Evolutionary conservation across 2,113 vertebrate species (phyloP).

Genomic region (Dunckerocampus dactyliophorus): DNA sequence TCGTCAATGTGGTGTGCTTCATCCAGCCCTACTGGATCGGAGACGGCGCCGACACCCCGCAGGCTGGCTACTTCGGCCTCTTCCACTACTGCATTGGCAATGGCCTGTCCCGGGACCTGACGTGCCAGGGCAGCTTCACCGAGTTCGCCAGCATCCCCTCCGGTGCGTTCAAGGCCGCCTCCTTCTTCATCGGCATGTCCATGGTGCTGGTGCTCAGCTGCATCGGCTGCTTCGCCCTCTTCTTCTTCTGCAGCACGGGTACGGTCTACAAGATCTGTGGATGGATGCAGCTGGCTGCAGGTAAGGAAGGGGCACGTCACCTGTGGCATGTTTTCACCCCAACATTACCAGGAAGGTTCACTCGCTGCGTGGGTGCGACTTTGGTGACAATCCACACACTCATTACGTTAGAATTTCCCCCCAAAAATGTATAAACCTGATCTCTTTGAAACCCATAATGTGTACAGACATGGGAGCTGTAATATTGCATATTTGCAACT

Average conservation of each 20-base stretch:
- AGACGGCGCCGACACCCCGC: slow-evolving; percentile 92
- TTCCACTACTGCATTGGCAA: slow-evolving; percentile 98
- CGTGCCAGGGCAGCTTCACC: slow-evolving; percentile 92
- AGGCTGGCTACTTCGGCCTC: slow-evolving; percentile 96
- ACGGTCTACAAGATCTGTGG: slow-evolving; percentile 99
- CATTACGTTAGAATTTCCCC: no score
- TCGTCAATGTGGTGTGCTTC: slow-evolving; percentile 98
- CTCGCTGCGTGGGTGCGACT: no score
- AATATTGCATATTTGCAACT: no score
- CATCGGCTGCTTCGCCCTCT: slow-evolving; percentile 93
- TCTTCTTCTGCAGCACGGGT: slow-evolving; percentile 99
- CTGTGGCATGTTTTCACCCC: no score
- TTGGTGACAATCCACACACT: no score
- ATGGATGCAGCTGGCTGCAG: slow-evolving; percentile 98
- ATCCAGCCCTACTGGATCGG: slow-evolving; percentile 99
- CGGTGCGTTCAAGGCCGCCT: slow-evolving; percentile 95
- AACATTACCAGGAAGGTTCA: neutral
- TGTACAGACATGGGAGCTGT: no score
- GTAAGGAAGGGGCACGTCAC: slow-evolving; percentile 66
- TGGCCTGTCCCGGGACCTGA: slow-evolving; percentile 90
- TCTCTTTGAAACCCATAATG: no score
- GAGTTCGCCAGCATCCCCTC: slow-evolving; percentile 95
- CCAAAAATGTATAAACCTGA: no score
- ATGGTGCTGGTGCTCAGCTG: slow-evolving; percentile 94
- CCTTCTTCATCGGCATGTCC: slow-evolving; percentile 96